Evolutionary conservation across 2,797 vertebrate species (phyloP).

Genomic region (Pseudochirops corinnae): DNA sequence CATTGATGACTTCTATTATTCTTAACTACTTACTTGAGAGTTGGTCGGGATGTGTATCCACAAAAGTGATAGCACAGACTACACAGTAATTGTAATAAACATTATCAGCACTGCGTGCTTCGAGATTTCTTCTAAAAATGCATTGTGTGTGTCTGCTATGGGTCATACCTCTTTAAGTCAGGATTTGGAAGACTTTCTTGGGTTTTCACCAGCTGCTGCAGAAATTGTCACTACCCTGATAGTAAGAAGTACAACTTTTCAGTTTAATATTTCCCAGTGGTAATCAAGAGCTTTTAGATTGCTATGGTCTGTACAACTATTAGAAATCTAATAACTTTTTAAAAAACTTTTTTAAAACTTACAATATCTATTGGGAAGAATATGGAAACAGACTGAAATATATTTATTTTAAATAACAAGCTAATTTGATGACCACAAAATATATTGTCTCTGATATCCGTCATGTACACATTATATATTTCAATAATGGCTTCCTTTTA

Average conservation of each 20-base stretch:
- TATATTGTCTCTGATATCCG: not conserved
- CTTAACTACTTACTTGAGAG: constrained; percentile 41
- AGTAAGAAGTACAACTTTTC: constrained; percentile 57
- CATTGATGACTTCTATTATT: constrained; percentile 49
- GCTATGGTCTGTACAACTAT: not conserved
- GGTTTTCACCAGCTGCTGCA: constrained; percentile 18
- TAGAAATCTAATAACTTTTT: constrained; percentile 29
- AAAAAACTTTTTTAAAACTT: not conserved
- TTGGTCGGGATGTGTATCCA: not conserved
- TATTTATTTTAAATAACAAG: constrained; percentile 58
- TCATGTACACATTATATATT: constrained; percentile 29
- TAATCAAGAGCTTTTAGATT: constrained; percentile 20
- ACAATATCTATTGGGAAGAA: not conserved
- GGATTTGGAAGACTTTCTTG: constrained; percentile 34
- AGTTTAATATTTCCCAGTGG: constrained; percentile 43
- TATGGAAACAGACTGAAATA: constrained; percentile 26
- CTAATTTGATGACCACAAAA: constrained; percentile 7
- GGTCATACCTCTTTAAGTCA: constrained; percentile 34
- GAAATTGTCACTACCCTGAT: constrained; percentile 22
- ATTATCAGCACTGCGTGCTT: not conserved
- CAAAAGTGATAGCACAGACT: not conserved
- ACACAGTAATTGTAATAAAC: constrained; percentile 33
- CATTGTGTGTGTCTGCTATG: not conserved
- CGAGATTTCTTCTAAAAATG: constrained; percentile 45
- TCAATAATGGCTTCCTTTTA: constrained; percentile 11